A percentile compares a stretch with the other conserved stretches of the same genome.
Conservation (phyloP, 35 echinoderm and acorn worm species). For the Anneissia japonica region DNA sequence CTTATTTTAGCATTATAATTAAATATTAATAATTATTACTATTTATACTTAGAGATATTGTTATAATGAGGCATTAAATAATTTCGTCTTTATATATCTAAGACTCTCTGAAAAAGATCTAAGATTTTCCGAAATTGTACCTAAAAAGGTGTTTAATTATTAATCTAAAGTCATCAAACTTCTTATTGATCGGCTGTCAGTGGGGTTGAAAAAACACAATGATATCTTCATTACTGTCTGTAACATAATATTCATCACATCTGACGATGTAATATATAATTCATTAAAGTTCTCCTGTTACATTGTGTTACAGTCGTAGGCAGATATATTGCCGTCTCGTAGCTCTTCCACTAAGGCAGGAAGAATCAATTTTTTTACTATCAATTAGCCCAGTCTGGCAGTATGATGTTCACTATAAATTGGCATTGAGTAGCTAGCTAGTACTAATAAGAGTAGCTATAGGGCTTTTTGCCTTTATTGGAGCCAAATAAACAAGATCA, state of each 20-base stretch:
- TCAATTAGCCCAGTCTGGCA: neutral
- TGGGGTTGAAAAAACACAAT: neutral
- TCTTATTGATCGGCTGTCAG: neutral
- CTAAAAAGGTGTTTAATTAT: neutral
- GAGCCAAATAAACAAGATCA: neutral
- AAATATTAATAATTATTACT: too few relatives aligned
- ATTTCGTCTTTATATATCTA: too few relatives aligned
- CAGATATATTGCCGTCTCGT: neutral
- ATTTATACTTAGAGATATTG: too few relatives aligned
- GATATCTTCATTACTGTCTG: neutral
- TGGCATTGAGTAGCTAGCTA: neutral
- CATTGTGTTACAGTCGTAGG: neutral
- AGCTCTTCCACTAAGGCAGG: neutral
- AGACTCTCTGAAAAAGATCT: too few relatives aligned
- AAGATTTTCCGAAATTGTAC: neutral
- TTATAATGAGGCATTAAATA: too few relatives aligned
- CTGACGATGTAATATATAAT: neutral
- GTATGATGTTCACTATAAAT: neutral
- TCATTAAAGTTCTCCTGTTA: neutral
- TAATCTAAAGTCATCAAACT: neutral
- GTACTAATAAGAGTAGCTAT: neutral
- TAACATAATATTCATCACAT: neutral
- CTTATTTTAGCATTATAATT: too few relatives aligned
- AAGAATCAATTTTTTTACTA: neutral
- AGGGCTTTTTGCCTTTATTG: neutral